Evolutionary conservation across 2,113 vertebrate genomes (phyloP), one percentile per base, ranked within the genome.

Genomic region (Albula goreensis): DNA sequence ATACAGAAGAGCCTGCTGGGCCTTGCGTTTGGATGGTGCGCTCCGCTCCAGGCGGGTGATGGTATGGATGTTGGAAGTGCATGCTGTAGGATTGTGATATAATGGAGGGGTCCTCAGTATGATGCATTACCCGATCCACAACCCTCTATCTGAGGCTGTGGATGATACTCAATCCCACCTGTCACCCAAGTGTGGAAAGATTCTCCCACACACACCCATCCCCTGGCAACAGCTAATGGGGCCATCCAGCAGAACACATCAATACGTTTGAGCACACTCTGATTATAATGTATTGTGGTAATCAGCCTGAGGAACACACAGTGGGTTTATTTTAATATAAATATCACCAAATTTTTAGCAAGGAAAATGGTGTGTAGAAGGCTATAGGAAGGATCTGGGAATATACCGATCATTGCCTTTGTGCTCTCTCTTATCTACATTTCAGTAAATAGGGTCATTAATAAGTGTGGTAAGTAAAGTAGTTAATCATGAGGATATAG

Each of bases 161-260:
- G 86, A 88, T 90, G 89, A 90, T 89, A 90, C 89, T 89, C 89
- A 90, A 90, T 91, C 89, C 86, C 85, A 85, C 89, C 86, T 88
- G 89, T 89, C 91, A 89, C 85, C 87, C 85, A 80, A 86, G 86
- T 80, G 83, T 51, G 56, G 81, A 56, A 87, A n/a, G 51, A 52
- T 8, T 22, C 31, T 49, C 52, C 74, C 81, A 25, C 52, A 41
- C 63, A 78, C 87, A 84, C 81, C 48, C 22, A 80, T 19, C 56
- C 81, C 78, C 63, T 22, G 60, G 60, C 60, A 22, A 15, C 60
- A 22, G 17, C 60, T 66, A 66, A 66, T 66, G 60, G 60, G 60
- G 60, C 60, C 53, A 5, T 19, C 22, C 60, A 4, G 15, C 60
- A 66, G 15, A 15, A 66, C 60, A 66, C 17, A 66, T 66, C 60